Conservation (phyloP, 2,113 vertebrate species). For the Oophaga pumilio region DNA sequence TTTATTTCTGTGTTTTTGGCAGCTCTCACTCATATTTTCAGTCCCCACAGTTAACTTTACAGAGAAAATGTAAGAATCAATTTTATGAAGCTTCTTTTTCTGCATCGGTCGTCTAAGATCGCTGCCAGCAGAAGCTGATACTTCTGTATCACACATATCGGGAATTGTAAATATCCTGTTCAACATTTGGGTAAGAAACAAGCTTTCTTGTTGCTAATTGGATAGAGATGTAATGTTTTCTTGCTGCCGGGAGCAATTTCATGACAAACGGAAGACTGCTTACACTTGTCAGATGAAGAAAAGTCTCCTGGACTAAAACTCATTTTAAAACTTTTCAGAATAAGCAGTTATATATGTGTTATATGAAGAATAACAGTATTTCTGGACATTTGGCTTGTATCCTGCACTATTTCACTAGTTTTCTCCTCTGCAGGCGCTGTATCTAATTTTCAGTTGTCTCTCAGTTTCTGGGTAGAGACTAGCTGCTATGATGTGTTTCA, state of each 20-base stretch:
- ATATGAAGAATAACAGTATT: too few relatives aligned
- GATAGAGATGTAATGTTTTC: not conserved
- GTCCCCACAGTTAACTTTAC: not conserved
- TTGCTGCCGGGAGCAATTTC: not conserved
- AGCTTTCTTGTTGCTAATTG: not conserved
- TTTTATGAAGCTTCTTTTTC: not conserved
- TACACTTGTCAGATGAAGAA: too few relatives aligned
- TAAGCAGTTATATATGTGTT: too few relatives aligned
- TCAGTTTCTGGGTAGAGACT: too few relatives aligned
- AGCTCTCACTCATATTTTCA: not conserved
- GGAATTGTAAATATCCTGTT: not conserved
- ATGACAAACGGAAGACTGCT: too few relatives aligned
- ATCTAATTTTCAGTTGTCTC: too few relatives aligned
- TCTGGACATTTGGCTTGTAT: too few relatives aligned
- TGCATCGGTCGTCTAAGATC: not conserved
- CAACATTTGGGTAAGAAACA: not conserved
- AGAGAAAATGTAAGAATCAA: not conserved
- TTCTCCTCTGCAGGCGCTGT: too few relatives aligned
- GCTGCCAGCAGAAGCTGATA: too few relatives aligned
- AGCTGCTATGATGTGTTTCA: too few relatives aligned
- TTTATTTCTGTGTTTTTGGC: not conserved
- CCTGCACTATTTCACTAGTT: too few relatives aligned
- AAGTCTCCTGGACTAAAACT: not conserved
- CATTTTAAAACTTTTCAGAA: too few relatives aligned
- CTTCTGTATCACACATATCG: not conserved